Evolutionary conservation across 2,113 vertebrate genomes (phyloP).

Genomic region (Poeciliopsis turrubarensis): DNA sequence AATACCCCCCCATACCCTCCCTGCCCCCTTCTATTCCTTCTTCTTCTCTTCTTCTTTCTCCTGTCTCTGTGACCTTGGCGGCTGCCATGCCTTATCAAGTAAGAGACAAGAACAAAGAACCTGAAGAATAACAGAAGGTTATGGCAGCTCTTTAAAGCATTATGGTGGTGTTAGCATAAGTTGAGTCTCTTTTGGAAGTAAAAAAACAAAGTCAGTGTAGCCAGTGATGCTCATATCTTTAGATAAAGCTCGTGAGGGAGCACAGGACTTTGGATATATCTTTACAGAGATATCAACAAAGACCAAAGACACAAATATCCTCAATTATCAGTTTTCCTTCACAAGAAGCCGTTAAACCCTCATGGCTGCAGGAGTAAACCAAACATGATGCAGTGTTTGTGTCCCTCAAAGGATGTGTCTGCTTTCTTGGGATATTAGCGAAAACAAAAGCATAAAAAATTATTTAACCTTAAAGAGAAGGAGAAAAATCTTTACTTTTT

Average conservation of each 20-base stretch:
- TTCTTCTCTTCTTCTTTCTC: constrained; percentile 50
- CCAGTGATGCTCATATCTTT: constrained; percentile 63
- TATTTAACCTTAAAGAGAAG: too few relatives aligned
- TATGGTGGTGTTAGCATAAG: constrained; percentile 71
- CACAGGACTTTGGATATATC: constrained; percentile 56
- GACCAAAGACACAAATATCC: constrained; percentile 70
- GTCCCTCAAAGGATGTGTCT: too few relatives aligned
- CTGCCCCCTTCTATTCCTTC: neutral
- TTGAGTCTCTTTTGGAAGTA: constrained; percentile 67
- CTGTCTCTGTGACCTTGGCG: constrained; percentile 77
- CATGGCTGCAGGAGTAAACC: constrained; percentile 2
- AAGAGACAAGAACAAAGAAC: constrained; percentile 78
- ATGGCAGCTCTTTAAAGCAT: constrained; percentile 77
- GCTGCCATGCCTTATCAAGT: constrained; percentile 77
- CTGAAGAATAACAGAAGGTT: constrained; percentile 78
- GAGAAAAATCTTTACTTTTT: too few relatives aligned
- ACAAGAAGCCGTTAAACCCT: constrained; percentile 5
- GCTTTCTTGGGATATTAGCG: too few relatives aligned
- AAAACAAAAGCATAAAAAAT: too few relatives aligned
- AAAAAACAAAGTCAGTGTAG: constrained; percentile 68
- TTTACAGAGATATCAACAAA: constrained; percentile 71
- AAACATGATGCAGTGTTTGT: too few relatives aligned
- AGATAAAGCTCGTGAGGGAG: constrained; percentile 64
- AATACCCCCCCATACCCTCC: constrained; percentile 46
- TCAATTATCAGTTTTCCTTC: constrained; percentile 45